phyloP scores from a whole-genome alignment of 2,797 vertebrate genomes.

The Chaetodon trifasciatus region DNA sequence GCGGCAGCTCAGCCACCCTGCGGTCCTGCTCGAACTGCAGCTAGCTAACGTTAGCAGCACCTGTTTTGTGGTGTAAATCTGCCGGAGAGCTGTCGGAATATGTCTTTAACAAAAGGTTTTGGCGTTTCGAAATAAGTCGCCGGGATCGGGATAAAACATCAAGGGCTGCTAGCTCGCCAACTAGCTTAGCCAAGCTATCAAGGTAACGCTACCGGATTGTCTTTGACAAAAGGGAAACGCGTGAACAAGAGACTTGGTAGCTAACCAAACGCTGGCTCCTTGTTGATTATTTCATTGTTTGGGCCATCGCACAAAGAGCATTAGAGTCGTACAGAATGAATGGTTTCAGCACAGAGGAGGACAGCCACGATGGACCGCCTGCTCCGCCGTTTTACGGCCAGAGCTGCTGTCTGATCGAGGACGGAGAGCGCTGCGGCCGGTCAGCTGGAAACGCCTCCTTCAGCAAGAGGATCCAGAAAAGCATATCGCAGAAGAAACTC shows the following conservation, averaged over 20 bases:
- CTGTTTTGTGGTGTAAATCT: not conserved
- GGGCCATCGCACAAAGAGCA: no score
- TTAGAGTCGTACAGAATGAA: conserved; percentile 85
- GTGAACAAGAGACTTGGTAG: conserved; percentile 5
- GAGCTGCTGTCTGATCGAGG: conserved; percentile 97
- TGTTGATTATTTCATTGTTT: not conserved
- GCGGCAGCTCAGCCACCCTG: conserved; percentile 58
- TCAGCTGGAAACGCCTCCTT: conserved; percentile 98
- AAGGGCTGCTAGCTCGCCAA: not conserved
- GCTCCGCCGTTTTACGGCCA: conserved; percentile 93
- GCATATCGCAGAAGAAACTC: conserved; percentile 97
- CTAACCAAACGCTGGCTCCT: not conserved
- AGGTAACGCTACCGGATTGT: conserved; percentile 38
- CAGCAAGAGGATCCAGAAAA: conserved; percentile 98
- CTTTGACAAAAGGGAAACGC: conserved; percentile 58
- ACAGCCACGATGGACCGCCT: conserved; percentile 94
- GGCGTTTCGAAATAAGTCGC: conserved; percentile 4
- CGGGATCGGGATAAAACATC: rapidly evolving
- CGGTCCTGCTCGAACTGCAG: conserved; percentile 45
- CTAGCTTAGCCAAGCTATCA: conserved; percentile 46
- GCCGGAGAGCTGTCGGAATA: not conserved
- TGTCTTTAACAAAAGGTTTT: not conserved
- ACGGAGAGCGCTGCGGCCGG: conserved; percentile 95
- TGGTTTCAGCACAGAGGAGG: conserved; percentile 97
- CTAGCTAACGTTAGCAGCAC: conserved; percentile 39